Evolutionary conservation across 2,113 vertebrate genomes (phyloP).

Genomic region (Gallinago paraguaiae): DNA sequence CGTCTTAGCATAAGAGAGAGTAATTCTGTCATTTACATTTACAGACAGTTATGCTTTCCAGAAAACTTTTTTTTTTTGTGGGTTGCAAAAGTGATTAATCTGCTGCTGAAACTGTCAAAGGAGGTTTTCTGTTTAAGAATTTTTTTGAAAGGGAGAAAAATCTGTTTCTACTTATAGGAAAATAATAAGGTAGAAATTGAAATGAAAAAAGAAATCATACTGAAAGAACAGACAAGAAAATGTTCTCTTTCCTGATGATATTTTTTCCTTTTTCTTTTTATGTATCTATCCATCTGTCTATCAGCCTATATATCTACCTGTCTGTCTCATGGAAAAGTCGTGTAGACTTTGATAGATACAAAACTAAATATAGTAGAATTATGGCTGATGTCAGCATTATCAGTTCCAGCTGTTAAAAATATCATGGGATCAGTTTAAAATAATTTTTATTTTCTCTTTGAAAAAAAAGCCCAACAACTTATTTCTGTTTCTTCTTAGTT

Average conservation of each 20-base stretch:
- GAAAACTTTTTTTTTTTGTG: conserved; percentile 76
- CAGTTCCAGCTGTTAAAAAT: conserved; percentile 41
- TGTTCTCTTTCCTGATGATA: conserved; percentile 36
- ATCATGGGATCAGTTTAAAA: background rate
- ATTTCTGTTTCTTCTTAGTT: background rate
- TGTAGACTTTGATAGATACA: background rate
- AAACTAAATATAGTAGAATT: conserved; percentile 31
- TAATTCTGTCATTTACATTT: conserved; percentile 76
- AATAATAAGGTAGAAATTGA: conserved; percentile 45
- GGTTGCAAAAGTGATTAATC: conserved; percentile 78
- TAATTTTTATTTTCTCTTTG: background rate
- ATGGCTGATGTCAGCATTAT: conserved; percentile 2
- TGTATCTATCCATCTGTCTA: conserved; percentile 36
- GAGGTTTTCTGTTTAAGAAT: conserved; percentile 72
- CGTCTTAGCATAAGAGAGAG: conserved; percentile 73
- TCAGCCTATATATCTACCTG: background rate
- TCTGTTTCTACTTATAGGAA: conserved; percentile 69
- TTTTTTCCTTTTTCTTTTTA: conserved; percentile 31
- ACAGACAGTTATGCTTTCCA: conserved; percentile 81
- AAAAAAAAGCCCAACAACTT: background rate
- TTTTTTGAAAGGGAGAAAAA: conserved; percentile 46
- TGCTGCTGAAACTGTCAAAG: conserved; percentile 73
- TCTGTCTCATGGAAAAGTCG: background rate
- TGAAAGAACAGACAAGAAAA: conserved; percentile 41
- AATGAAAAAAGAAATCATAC: background rate